Percentiles rank a stretch among this genome's conserved stretches.
phyloP scores from a whole-genome alignment of 2,797 vertebrate genomes.

The Sebastes hubbsi region DNA sequence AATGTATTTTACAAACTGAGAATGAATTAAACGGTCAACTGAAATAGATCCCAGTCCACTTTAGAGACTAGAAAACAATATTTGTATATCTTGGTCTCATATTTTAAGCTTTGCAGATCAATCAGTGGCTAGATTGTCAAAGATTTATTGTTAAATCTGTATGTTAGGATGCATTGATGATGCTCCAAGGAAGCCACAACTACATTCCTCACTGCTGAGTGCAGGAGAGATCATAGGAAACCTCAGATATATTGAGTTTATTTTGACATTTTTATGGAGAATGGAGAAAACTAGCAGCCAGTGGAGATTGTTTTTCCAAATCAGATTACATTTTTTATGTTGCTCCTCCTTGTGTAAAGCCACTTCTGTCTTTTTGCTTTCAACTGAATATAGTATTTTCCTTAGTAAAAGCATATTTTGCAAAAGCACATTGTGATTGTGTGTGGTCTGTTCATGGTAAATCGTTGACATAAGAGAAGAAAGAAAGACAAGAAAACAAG shows the following conservation, averaged over 20 bases:
- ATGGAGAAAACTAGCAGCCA: not conserved
- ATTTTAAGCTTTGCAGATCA: constrained; percentile 4
- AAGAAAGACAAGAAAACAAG: not conserved
- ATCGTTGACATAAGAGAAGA: not conserved
- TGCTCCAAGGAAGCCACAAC: not conserved
- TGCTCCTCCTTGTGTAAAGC: constrained; percentile 35
- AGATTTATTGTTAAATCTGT: not conserved
- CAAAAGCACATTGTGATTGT: not conserved
- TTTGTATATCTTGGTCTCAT: not conserved
- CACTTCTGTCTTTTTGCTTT: constrained; percentile 57
- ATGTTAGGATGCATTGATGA: not conserved
- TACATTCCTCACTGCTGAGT: constrained; percentile 1
- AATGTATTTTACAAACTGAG: not conserved
- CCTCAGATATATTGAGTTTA: not conserved
- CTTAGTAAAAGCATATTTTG: constrained; percentile 75
- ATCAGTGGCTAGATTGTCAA: constrained; percentile 1
- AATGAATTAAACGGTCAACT: not conserved
- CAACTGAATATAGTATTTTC: constrained; percentile 83
- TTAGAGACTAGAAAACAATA: not conserved
- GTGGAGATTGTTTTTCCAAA: not conserved
- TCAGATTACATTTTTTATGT: constrained; percentile 9
- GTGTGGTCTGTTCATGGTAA: constrained; percentile 1
- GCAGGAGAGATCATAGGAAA: not conserved
- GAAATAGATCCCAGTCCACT: not conserved
- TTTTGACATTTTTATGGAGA: not conserved